Percentiles rank a stretch among this genome's conserved stretches.
Evolutionary conservation across 2,888 invertebrate genomes (phyloP).

Genomic region (Ryuthela nishihirai): DNA sequence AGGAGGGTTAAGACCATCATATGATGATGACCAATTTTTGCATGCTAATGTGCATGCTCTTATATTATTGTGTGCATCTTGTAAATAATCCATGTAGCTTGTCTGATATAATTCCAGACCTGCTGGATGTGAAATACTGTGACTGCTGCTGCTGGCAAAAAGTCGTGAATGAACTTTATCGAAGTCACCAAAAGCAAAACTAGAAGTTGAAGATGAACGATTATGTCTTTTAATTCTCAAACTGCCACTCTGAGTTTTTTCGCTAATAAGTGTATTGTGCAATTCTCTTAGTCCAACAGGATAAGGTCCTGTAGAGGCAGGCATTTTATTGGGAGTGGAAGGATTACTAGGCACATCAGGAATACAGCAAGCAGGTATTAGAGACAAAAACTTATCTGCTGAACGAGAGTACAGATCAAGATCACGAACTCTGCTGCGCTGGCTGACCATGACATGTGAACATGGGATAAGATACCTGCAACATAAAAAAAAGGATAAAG

Average conservation of each 20-base stretch:
- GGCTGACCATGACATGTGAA: constrained; percentile 75
- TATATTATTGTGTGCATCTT: constrained; percentile 76
- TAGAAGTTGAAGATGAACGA: constrained; percentile 31
- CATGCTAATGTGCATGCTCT: constrained; percentile 70
- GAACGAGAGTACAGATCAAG: constrained; percentile 69
- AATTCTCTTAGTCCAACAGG: constrained; percentile 3
- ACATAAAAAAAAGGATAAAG: constrained; percentile 14
- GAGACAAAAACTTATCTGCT: constrained; percentile 69
- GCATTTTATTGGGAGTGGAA: constrained; percentile 19
- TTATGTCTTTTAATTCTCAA: constrained; percentile 32
- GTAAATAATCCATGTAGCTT: constrained; percentile 61
- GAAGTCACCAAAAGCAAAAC: constrained; percentile 32
- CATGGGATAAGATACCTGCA: constrained; percentile 73
- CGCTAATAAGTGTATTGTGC: neutral
- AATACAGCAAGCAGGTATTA: constrained; percentile 61
- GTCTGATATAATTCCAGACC: constrained; percentile 9
- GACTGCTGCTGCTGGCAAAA: constrained; percentile 1
- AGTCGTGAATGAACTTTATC: constrained; percentile 6
- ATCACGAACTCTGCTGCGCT: constrained; percentile 65
- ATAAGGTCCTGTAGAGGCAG: neutral
- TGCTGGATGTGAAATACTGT: neutral
- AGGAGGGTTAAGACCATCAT: constrained; percentile 62
- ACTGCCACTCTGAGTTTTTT: constrained; percentile 26
- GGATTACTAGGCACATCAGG: constrained; percentile 12
- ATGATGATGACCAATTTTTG: constrained; percentile 70